These are phyloP conservation scores for Tokudaia tokunoshimensis DNA, from an alignment of 2,797 vertebrate genomes.

Conservation along the genomic window DNA sequence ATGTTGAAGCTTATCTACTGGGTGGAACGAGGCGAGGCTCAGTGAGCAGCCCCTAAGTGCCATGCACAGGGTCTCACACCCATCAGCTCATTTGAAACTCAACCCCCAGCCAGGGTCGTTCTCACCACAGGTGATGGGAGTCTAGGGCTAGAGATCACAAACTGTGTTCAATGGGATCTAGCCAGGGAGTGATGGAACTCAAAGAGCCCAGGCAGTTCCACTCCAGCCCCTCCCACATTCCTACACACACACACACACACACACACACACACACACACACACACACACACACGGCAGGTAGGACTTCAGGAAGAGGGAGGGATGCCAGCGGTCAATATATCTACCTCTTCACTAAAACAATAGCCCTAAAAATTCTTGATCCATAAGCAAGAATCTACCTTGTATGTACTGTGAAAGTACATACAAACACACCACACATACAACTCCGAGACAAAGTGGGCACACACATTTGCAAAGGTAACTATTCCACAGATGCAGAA, in stretches of 20 bases:
- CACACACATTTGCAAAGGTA: conserved; percentile 73
- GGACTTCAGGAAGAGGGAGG: not conserved
- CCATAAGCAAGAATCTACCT: conserved; percentile 52
- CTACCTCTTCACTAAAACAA: conserved; percentile 58
- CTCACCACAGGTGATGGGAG: not conserved
- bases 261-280: not conserved
- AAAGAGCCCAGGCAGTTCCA: not conserved
- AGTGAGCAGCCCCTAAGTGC: not conserved
- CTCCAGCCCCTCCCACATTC: fast-evolving
- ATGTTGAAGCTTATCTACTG: not conserved
- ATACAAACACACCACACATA: conserved; percentile 57
- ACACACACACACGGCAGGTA: not conserved
- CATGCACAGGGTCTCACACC: not conserved
- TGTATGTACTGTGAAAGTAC: conserved; percentile 45
- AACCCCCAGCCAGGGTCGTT: not conserved
- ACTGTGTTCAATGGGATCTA: not conserved
- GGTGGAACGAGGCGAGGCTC: not conserved
- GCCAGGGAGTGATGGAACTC: not conserved
- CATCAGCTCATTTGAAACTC: not conserved
- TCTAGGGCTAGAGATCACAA: not conserved
- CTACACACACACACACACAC: not conserved
- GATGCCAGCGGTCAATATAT: conserved; percentile 31
- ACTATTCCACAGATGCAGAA: conserved; percentile 65
- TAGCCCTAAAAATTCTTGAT: conserved; percentile 48
- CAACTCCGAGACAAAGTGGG: conserved; percentile 73